A percentile compares a stretch with the other conserved stretches of the same genome.
Evolutionary conservation across 2,888 invertebrate species (phyloP).

Genomic region (Plagodis pulveraria): DNA sequence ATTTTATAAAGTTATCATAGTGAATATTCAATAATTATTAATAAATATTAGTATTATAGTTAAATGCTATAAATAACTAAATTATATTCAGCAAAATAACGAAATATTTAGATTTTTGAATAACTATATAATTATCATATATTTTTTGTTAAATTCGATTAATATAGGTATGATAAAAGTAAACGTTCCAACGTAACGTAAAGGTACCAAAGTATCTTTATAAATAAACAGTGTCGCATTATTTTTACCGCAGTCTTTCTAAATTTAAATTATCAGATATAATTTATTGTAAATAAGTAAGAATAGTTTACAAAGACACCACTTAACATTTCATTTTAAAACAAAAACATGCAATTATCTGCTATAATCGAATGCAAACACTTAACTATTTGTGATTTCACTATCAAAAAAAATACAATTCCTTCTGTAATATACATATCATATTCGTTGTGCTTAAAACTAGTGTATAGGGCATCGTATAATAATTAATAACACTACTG

Average conservation of each 20-base stretch:
- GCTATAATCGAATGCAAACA: neutral
- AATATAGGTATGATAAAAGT: slow-evolving; percentile 9
- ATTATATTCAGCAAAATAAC: slow-evolving; percentile 8
- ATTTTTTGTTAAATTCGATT: slow-evolving; percentile 31
- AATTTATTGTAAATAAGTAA: neutral
- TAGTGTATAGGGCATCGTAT: slow-evolving; percentile 10
- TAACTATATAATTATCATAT: slow-evolving; percentile 3
- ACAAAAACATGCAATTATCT: neutral
- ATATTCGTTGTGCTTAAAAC: slow-evolving; percentile 19
- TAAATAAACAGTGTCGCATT: slow-evolving; percentile 10
- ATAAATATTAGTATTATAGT: neutral
- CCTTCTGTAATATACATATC: slow-evolving; percentile 7
- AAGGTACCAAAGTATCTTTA: slow-evolving; percentile 16
- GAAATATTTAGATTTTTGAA: neutral
- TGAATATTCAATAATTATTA: neutral
- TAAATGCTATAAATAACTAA: neutral
- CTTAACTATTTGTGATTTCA: neutral
- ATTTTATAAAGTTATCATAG: neutral
- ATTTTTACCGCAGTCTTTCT: slow-evolving; percentile 21
- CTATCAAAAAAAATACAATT: slow-evolving; percentile 13
- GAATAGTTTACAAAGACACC: too few species aligned
- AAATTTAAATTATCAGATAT: neutral
- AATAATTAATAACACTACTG: slow-evolving; percentile 11
- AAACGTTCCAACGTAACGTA: slow-evolving; percentile 4
- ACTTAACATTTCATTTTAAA: neutral